Percentiles rank a stretch among this genome's conserved stretches.
These are phyloP conservation scores for Epistrophella euchroma DNA, from an alignment of 2,888 invertebrate species.

Conservation along the genomic window DNA sequence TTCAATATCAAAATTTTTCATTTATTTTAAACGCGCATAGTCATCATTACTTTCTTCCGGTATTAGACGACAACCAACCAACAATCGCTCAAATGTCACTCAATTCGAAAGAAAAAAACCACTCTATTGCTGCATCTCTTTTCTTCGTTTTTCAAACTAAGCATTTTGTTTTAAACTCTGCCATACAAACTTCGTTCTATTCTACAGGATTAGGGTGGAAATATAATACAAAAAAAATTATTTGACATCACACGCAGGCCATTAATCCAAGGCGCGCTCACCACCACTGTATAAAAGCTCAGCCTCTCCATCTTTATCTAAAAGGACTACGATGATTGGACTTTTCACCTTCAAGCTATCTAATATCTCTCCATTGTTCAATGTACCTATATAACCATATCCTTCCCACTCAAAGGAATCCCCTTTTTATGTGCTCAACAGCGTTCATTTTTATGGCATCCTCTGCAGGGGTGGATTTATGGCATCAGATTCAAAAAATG, in stretches of 20 bases:
- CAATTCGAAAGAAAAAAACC: constrained; percentile 18
- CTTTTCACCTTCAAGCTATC: constrained; percentile 58
- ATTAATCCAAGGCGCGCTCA: constrained; percentile 45
- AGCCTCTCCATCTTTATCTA: constrained; percentile 59
- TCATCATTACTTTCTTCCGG: constrained; percentile 46
- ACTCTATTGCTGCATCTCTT: constrained; percentile 51
- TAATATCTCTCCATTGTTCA: constrained; percentile 21
- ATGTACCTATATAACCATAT: constrained; percentile 26
- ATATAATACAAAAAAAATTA: constrained; percentile 8
- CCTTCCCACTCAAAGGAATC: constrained; percentile 61
- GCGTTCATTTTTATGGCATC: constrained; percentile 75
- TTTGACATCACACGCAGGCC: constrained; percentile 45
- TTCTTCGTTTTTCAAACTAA: constrained; percentile 24
- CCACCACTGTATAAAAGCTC: background rate
- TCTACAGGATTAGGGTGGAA: background rate
- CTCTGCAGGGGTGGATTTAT: constrained; percentile 73
- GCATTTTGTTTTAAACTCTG: constrained; percentile 20
- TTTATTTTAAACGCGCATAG: constrained; percentile 63
- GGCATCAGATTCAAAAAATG: constrained; percentile 56
- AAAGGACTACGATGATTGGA: constrained; percentile 66
- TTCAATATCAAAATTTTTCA: background rate
- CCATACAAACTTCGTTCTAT: background rate
- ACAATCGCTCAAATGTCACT: constrained; percentile 70
- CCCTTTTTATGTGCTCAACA: constrained; percentile 55
- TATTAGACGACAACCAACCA: constrained; percentile 57